Evolutionary conservation across 2,888 invertebrate genomes (phyloP), one percentile per base, ranked within the genome.

Genomic region (Hydrotaea cyrtoneurina): DNA sequence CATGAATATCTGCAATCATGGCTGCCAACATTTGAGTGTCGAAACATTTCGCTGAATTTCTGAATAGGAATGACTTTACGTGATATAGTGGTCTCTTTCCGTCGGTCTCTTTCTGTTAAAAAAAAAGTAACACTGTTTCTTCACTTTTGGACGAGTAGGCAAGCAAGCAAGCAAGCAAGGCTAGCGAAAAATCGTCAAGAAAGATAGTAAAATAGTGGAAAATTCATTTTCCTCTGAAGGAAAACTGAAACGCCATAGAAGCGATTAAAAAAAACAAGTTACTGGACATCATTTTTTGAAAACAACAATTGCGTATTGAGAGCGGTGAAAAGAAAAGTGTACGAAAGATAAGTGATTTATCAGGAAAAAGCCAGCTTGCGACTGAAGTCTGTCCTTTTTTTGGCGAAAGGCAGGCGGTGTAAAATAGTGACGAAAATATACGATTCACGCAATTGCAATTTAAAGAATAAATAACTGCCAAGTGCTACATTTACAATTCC

Each of bases 71-170:
- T 7, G 7, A n/a, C n/a, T n/a, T n/a, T n/a, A n/a, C n/a, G n/a
- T n/a, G n/a, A 31, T 31, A 7, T 7, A 31, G 31, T 31, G 2
- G 31, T 31, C 31, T 31, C 31, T 31, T 31, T 31, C 31, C 7
- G 2, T 31, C 7, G 31, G 31, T 31, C 31, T 31, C 31, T 31
- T 31, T 31, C 31, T 7, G 31, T 31, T 4, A 4, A 31, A 31
- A 31, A 31, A 31, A 31, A 31, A 4, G 31, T 31, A 31, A 31
- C 31, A 82, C 82, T 85, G 77, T 82, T 85, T 85, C 77, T 80
- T 80, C 85, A 85, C 79, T 85, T 85, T 84, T 78, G 81, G 81
- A 81, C 84, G 84, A 82, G 76, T 62, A 82, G 78, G 71, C 62
- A 82, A 71, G 77, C 73, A 85, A 73, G 77, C 73, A 85, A 73